A percentile compares a stretch with the other conserved stretches of the same genome.
Conservation (phyloP, 2,113 vertebrate genomes). For the Eonycteris spelaea region DNA sequence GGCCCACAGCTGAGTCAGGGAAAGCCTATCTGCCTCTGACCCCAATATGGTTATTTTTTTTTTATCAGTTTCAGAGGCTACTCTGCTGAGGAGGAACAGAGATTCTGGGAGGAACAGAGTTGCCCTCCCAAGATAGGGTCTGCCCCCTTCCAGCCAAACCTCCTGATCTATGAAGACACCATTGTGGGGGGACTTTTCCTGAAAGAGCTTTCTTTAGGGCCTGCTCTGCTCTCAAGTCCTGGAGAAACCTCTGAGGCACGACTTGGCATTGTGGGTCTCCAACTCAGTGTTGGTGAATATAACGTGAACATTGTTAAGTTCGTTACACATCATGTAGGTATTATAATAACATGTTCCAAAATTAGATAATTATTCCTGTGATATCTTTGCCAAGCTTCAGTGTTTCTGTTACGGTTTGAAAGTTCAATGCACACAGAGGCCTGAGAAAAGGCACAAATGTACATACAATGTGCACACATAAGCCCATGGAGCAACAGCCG, state of each 20-base stretch:
- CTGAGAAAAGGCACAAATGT: constrained; percentile 24
- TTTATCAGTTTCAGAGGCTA: not conserved
- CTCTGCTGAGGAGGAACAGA: not conserved
- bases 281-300: constrained; percentile 52
- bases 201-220: constrained; percentile 28
- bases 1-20: not conserved
- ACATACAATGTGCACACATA: not conserved
- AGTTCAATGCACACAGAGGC: constrained; percentile 38
- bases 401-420: constrained; percentile 47
- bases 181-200: not conserved
- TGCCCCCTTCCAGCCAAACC: not conserved
- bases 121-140: not conserved
- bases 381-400: constrained; percentile 59
- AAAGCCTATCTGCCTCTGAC: not conserved
- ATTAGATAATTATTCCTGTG: constrained; percentile 57
- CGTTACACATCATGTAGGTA: constrained; percentile 73
- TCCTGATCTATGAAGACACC: constrained; percentile 57
- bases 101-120: not conserved
- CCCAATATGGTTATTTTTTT: not conserved
- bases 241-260: not conserved
- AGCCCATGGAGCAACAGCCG: not conserved
- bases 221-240: not conserved
- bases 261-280: not conserved
- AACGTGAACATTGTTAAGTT: constrained; percentile 64
- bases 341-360: constrained; percentile 67